Conservation (phyloP, 2,797 vertebrate species). For the Eulemur mongoz region DNA sequence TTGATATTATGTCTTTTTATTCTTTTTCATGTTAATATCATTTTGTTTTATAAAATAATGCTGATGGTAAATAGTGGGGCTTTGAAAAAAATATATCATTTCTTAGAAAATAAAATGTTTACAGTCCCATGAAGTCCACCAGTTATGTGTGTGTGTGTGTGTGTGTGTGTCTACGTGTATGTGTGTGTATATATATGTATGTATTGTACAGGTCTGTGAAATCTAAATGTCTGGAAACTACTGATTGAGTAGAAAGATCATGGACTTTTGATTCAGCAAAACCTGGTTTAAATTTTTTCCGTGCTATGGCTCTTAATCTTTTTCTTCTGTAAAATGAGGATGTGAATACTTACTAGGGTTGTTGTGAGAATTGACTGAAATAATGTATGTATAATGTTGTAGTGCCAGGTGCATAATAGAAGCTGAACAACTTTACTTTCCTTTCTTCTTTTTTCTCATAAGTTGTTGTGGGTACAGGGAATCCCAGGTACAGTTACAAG, state of each 20-base stretch:
- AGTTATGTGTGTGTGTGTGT: background rate
- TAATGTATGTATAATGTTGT: background rate
- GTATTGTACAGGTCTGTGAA: background rate
- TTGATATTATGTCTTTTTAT: background rate
- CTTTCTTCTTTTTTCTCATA: background rate
- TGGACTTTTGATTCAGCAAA: background rate
- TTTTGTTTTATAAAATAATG: slow-evolving; percentile 34
- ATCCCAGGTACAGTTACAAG: background rate
- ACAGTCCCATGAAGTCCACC: background rate
- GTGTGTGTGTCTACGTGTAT: background rate
- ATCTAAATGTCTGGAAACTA: background rate
- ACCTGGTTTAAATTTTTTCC: background rate
- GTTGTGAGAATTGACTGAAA: background rate
- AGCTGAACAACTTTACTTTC: background rate
- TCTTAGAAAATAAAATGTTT: slow-evolving; percentile 20
- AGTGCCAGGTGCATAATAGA: background rate
- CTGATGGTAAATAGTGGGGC: background rate
- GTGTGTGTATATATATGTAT: background rate
- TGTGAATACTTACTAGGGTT: background rate
- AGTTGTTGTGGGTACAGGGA: background rate
- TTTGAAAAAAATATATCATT: background rate
- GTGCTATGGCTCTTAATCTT: background rate
- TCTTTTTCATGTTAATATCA: slow-evolving; percentile 11
- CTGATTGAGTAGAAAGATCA: background rate
- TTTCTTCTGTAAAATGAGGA: slow-evolving; percentile 1